Evolutionary conservation across 2,797 vertebrate species (phyloP), one percentile per base, ranked within the genome.

Genomic region (Gephyroberyx darwinii): DNA sequence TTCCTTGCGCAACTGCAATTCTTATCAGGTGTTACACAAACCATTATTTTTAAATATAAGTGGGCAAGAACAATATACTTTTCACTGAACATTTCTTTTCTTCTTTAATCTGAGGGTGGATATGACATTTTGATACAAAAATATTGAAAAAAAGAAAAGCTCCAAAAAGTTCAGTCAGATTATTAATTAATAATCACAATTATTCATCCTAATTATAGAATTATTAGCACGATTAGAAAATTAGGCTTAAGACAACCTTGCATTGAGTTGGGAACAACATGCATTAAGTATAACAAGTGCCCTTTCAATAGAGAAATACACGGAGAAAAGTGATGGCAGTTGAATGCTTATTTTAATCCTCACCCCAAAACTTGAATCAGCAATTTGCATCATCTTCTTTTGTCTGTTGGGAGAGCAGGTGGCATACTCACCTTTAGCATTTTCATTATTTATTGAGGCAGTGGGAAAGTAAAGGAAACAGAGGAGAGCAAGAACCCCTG

Each of bases 51-150:
- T 68, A n/a, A 76, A 63, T 63, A 61, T 45, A 43, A 31, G 70
- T 54, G 6, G 35, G 60, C 51, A 12, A 45, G 1, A 26, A 26
- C 26, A 45, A 51, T 30, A 55, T 45, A 0, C 58, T 30, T 19
- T 63, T 48, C 41, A 12, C 9, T 41, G 39, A 45, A 14, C 43
- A 14, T 2, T 51, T 58, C 12, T 48, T 61, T 2, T 62, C 53
- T 43, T 58, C 60, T 69, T 62, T 61, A 62, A 71, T 71, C 73
- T 65, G 62, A 64, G 53, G 73, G 66, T 52, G 69, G 26, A 80
- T 8, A 60, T 43, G 62, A 88, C 84, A 89, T 88, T 90, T 89
- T 84, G 84, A 89, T 86, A 88, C 84, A 84, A 87, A 26, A 89
- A 88, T 87, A 85, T 53, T 26, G 33, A 78, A 89, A 60, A 83